Percentiles rank a stretch among this genome's conserved stretches.
Conservation (phyloP, 1,140 invertebrate genomes). For the Bombus soroeensis region DNA sequence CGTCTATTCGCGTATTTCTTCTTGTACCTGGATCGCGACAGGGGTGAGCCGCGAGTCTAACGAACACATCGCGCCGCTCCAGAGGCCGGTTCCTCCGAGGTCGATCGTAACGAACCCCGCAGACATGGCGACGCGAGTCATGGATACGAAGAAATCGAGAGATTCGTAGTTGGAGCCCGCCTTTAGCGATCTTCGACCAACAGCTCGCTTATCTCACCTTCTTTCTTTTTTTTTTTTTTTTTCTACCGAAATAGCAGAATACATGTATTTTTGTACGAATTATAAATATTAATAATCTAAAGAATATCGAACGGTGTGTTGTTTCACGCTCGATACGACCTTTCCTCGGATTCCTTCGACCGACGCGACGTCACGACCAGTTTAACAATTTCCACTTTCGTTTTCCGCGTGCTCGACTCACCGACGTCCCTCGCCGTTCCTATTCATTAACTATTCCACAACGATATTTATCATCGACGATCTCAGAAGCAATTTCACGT, state of each 20-base stretch:
- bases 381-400: slow-evolving; percentile 37
- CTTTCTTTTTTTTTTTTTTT: slow-evolving; percentile 73
- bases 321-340: neutral
- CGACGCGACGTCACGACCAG: neutral
- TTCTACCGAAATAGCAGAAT: slow-evolving; percentile 72
- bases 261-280: slow-evolving; percentile 74
- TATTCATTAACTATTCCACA: neutral
- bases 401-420: slow-evolving; percentile 19
- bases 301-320: neutral
- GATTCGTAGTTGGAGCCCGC: slow-evolving; percentile 15
- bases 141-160: slow-evolving; percentile 34
- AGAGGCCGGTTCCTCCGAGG: slow-evolving; percentile 31
- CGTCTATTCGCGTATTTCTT: neutral
- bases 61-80: slow-evolving; percentile 20
- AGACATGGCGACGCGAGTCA: slow-evolving; percentile 45
- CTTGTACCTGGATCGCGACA: slow-evolving; percentile 55
- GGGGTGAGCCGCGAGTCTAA: slow-evolving; percentile 23
- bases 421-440: neutral
- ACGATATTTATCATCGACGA: neutral
- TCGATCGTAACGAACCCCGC: slow-evolving; percentile 32
- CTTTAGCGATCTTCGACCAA: slow-evolving; percentile 54
- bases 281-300: slow-evolving; percentile 66
- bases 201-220: slow-evolving; percentile 60
- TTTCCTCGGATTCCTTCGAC: neutral
- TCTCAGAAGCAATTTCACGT: neutral